Base-by-base conservation (phyloP, 35 echinoderm and acorn worm genomes). In the Hemicentrotus pulcherrimus region DNA sequence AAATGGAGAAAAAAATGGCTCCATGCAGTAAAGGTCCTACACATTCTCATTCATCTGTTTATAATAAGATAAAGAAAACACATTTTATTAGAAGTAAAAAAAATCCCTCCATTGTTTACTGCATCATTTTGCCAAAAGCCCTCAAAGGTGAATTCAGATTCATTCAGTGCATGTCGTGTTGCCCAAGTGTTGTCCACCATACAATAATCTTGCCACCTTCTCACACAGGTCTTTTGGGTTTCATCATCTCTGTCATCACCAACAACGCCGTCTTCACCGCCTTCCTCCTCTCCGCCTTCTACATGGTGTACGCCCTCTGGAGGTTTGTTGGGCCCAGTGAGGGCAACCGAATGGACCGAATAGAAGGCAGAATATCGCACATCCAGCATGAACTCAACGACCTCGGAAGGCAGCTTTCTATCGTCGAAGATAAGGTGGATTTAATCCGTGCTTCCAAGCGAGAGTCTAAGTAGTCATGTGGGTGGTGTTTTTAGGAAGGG, bases 231-330 rank as follows among this genome's bases (percentile, higher is more conserved):
- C 48, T 93, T 31, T 15, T 93, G 11, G 91, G 91, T 47, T 93
- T 93, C 48, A 58, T 58, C n/a, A 9, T 93, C 11, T 93, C 91
- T 5, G 28, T 93, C 46, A 58, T 93, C 91, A 58, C 16, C 48
- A 93, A 93, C 91, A 93, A 93, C 22, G 91, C 91, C 30, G 91
- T 93, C 18, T 93, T 93, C 91, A 93, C 46, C 16, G 91, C 91
- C 91, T 58, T 93, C 48, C 30, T 93, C 91, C 91, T 93, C 22
- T 93, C 91, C 30, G 91, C 14, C 10, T 93, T 12, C 47, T 93
- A 93, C 91, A 58, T 58, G 45, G 16, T 93, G 5, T 93, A 93
- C 48, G 91, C 91, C 16, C 30, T 93, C 46, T 93, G 91, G 91
- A 93, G 48, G 91, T 93, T 93, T 9, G 91, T 58, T 13, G 91